Evolutionary conservation across 2,113 vertebrate genomes (phyloP).

Genomic region (Egretta garzetta): DNA sequence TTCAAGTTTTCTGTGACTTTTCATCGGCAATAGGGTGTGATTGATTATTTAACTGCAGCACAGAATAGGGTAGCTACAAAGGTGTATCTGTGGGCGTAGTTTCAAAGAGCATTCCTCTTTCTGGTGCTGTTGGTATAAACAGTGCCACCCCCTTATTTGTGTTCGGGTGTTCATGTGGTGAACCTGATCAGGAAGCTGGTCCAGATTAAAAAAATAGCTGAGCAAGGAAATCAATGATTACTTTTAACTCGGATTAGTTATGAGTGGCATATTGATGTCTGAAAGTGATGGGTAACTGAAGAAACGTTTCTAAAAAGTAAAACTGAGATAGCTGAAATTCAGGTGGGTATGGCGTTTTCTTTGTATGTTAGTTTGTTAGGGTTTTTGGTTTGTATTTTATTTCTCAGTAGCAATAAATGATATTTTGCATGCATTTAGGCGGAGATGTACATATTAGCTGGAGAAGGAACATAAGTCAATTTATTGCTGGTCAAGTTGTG

Average conservation of each 20-base stretch:
- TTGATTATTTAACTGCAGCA: not conserved
- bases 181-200: not conserved
- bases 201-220: not conserved
- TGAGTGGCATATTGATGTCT: not conserved
- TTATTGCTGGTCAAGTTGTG: not conserved
- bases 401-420: not conserved
- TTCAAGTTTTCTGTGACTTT: not conserved
- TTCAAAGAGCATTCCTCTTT: not conserved
- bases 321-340: not conserved
- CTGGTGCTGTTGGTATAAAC: not conserved
- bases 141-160: not conserved
- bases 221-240: not conserved
- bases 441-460: not conserved
- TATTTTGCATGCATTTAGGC: not conserved
- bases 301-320: not conserved
- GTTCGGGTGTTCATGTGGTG: not conserved
- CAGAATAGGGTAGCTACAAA: not conserved
- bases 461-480: not conserved
- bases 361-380: no score
- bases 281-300: not conserved
- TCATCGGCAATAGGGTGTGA: not conserved
- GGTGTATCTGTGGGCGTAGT: not conserved
- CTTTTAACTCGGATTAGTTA: not conserved
- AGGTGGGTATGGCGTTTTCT: not conserved
- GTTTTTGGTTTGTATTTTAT: not conserved